Conservation (phyloP, 2,888 invertebrate species). For the Gonocerus acuteangulatus region DNA sequence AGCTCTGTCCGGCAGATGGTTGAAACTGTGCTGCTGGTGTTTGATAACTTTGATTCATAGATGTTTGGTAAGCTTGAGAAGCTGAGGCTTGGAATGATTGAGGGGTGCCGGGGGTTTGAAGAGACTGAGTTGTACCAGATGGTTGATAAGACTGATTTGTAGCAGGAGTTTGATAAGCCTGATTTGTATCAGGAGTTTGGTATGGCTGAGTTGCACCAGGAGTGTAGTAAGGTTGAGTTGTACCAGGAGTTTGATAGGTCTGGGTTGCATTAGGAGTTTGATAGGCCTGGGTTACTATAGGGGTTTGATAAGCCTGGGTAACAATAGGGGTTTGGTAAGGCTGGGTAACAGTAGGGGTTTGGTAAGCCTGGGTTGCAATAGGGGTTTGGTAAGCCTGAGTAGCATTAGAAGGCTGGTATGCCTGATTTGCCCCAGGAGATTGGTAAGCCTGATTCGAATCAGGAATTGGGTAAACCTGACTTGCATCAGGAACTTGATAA, state of each 20-base stretch:
- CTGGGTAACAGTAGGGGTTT: background rate
- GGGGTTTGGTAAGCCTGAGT: background rate
- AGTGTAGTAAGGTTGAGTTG: conserved; percentile 39
- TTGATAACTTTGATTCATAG: conserved; percentile 21
- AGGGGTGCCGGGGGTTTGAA: background rate
- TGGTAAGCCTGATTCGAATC: background rate
- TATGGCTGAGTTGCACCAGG: conserved; percentile 43
- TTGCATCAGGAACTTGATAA: background rate
- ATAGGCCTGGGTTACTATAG: background rate
- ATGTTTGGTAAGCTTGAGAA: background rate
- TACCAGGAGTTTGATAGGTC: conserved; percentile 39
- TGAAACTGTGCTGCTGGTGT: conserved; percentile 5
- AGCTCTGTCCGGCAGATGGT: background rate
- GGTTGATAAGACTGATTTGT: background rate
- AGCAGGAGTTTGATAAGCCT: conserved; percentile 23
- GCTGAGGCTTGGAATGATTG: background rate
- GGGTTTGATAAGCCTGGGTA: background rate
- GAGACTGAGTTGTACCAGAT: background rate
- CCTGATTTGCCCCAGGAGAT: conserved; percentile 5
- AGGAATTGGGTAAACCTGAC: background rate
- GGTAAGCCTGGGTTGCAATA: background rate
- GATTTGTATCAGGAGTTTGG: conserved; percentile 40
- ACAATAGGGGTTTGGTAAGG: background rate
- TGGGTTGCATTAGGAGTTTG: background rate
- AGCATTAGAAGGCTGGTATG: background rate